A percentile compares a stretch with the other conserved stretches of the same genome.
These are phyloP conservation scores for Phengaris alcon DNA, from an alignment of 2,888 invertebrate genomes.

Conservation along the genomic window DNA sequence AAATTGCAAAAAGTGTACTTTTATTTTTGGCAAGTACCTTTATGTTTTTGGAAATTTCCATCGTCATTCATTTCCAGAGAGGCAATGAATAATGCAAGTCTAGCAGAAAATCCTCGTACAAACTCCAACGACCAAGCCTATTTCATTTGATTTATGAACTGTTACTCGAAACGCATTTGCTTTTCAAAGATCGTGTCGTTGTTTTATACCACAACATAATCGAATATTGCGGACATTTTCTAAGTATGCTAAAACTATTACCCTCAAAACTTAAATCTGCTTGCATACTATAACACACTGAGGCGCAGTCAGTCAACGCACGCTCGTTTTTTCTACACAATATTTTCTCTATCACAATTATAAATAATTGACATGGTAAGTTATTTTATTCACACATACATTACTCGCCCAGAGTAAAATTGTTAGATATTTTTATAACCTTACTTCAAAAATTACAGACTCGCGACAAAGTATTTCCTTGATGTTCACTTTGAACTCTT, in stretches of 20 bases:
- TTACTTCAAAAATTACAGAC: not conserved
- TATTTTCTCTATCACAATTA: constrained; percentile 6
- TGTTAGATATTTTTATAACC: not conserved
- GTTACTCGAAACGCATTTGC: not conserved
- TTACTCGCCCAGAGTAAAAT: not conserved
- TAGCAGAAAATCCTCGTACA: constrained; percentile 4
- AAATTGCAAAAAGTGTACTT: no score
- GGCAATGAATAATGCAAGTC: constrained; percentile 3
- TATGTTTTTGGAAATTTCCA: no score
- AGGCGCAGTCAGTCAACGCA: not conserved
- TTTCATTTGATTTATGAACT: constrained; percentile 20
- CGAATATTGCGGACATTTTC: constrained; percentile 2
- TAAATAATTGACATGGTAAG: constrained; percentile 7
- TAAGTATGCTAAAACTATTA: constrained; percentile 11
- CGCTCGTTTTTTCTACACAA: not conserved
- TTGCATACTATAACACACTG: not conserved
- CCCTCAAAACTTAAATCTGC: constrained; percentile 1
- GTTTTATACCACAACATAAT: not conserved
- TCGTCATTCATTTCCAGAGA: not conserved
- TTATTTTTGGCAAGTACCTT: no score
- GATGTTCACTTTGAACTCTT: constrained; percentile 3
- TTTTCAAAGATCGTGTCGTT: not conserved
- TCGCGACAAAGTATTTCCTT: not conserved
- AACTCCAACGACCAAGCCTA: not conserved
- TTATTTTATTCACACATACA: constrained; percentile 5